Evolutionary conservation across 2,888 invertebrate genomes (phyloP).

Genomic region (Hydriomena furcata): DNA sequence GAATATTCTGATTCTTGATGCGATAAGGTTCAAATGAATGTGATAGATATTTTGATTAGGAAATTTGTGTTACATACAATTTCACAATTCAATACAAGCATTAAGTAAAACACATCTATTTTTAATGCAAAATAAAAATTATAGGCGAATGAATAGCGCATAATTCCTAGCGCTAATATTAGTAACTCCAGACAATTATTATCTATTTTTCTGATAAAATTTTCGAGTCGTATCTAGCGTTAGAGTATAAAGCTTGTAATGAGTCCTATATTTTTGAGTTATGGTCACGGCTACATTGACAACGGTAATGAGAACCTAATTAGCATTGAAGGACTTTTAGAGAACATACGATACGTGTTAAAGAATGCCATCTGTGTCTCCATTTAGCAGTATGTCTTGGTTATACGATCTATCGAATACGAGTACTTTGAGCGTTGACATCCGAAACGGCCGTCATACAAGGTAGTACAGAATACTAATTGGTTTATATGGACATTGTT

Average conservation of each 20-base stretch:
- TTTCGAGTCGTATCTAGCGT: too few relatives aligned
- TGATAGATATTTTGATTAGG: too few relatives aligned
- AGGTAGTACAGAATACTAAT: constrained; percentile 60
- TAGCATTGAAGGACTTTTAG: constrained; percentile 3
- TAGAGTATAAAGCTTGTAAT: too few relatives aligned
- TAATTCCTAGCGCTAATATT: too few relatives aligned
- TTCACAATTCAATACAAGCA: too few relatives aligned
- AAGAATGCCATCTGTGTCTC: constrained; percentile 21
- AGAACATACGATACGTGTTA: not conserved
- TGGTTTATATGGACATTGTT: constrained; percentile 44
- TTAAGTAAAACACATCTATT: too few relatives aligned
- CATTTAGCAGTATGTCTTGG: constrained; percentile 12
- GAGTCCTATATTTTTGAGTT: too few relatives aligned
- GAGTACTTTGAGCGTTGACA: constrained; percentile 25
- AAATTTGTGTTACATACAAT: too few relatives aligned
- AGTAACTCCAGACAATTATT: too few relatives aligned
- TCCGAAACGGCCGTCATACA: constrained; percentile 33
- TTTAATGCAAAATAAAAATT: too few relatives aligned
- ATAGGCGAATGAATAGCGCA: too few relatives aligned
- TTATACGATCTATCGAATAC: constrained; percentile 10
- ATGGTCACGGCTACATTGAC: not conserved
- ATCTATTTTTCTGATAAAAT: too few relatives aligned
- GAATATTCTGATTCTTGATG: not conserved
- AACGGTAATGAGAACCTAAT: not conserved
- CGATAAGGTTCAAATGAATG: not conserved